Evolutionary conservation across 1,140 invertebrate species (phyloP).

Genomic region (Pentalonia nigronervosa): DNA sequence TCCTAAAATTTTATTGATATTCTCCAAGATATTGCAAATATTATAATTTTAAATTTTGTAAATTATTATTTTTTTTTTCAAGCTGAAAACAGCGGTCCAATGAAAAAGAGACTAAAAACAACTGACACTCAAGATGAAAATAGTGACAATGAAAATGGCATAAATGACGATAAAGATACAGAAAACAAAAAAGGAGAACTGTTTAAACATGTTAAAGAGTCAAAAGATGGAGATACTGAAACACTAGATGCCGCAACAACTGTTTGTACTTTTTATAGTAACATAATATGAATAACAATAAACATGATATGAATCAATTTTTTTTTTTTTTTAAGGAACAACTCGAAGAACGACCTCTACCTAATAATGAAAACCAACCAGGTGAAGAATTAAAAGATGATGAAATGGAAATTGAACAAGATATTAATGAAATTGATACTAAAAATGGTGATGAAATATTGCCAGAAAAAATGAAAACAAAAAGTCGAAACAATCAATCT

Average conservation of each 20-base stretch:
- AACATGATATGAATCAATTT: not conserved
- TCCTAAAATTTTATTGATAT: not conserved
- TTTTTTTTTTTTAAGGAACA: conserved; percentile 74
- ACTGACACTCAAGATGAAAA: conserved; percentile 67
- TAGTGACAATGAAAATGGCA: conserved; percentile 65
- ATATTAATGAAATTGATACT: conserved; percentile 59
- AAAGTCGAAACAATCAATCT: not conserved
- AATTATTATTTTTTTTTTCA: conserved; percentile 56
- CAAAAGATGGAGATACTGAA: conserved; percentile 66
- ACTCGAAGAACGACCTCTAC: conserved; percentile 75
- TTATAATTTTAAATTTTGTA: not conserved
- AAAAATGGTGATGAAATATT: conserved; percentile 25
- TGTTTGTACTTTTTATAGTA: conserved; percentile 59
- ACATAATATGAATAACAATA: too few species aligned
- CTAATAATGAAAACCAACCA: conserved; percentile 70
- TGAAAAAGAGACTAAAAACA: conserved; percentile 72
- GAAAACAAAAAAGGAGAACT: conserved; percentile 72
- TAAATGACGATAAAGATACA: conserved; percentile 66
- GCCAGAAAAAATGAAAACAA: conserved; percentile 37
- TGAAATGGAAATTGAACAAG: conserved; percentile 68
- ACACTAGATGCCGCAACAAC: conserved; percentile 70
- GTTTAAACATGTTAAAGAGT: conserved; percentile 86
- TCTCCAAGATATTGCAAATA: not conserved
- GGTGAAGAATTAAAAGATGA: conserved; percentile 68
- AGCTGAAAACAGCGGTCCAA: conserved; percentile 69